Base-by-base conservation (phyloP, 2,797 vertebrate genomes). In the Falco concolor region DNA sequence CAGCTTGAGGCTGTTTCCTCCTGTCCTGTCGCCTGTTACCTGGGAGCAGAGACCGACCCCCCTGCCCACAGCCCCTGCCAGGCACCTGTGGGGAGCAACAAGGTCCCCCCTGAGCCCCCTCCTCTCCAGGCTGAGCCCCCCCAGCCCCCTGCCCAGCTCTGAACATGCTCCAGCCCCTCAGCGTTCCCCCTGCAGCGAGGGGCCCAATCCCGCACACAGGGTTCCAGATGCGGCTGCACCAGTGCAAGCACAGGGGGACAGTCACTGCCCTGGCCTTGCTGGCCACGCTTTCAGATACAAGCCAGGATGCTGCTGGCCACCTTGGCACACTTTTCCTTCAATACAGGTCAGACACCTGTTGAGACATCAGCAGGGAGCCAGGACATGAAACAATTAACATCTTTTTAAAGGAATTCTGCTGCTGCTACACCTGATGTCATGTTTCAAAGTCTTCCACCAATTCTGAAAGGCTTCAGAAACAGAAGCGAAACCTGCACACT, bases 151-250 rank as follows among this genome's bases (percentile, higher is more conserved):
- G 15, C 42, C 16, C 15, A 16, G 15, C 42, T 42, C 42, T 42
- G 42, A 16, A 44, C 42, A 44, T 0, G 0, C 44, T 64, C 32
- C 24, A 72, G 14, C 32, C 1, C 38, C n/a, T 63, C 61, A 6
- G 2, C 1, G 4, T 16, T 24, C 12, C 14, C 83, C 20, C 14
- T 23, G 42, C 1, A 3, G 5, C 7, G 34, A 78, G 17, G 8
- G 14, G 8, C 44, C n/a, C 59, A 82, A 23, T 21, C 27, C 47
- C 45, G 38, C 5, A 12, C 54, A 13, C 54, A 78, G 30, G 3
- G 10, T 7, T 22, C 0, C 0, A 63, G 38, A 9, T 25, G 40
- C 1, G 2, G 21, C 28, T 50, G 8, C 45, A 70, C 32, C 47
- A 54, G 61, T 12, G 40, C 20, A 4, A 64, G 73, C 12, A 24